Conservation (phyloP, 2,888 invertebrate genomes). For the Sinodicranocentrus sp. region DNA sequence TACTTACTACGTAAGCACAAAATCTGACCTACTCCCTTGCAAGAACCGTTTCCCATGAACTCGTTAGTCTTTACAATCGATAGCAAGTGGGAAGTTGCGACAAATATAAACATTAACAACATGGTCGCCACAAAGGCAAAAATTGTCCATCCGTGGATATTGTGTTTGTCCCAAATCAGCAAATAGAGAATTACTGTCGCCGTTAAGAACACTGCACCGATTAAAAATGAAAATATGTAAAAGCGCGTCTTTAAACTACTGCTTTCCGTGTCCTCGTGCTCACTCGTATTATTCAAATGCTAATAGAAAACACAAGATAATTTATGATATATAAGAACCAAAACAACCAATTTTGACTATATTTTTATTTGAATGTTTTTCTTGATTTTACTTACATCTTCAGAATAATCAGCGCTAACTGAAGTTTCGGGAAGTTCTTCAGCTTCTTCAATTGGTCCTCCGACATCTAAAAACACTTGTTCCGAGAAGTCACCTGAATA, state of each 20-base stretch:
- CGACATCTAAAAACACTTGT: slow-evolving; percentile 25
- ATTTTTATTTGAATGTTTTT: not conserved
- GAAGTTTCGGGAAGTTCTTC: not conserved
- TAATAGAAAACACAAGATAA: too few species aligned
- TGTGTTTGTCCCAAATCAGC: slow-evolving; percentile 65
- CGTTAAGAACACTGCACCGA: slow-evolving; percentile 45
- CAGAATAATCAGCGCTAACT: not conserved
- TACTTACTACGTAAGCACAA: not conserved
- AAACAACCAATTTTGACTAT: not conserved
- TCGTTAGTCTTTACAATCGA: slow-evolving; percentile 13
- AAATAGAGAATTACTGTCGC: slow-evolving; percentile 49
- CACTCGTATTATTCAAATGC: too few species aligned
- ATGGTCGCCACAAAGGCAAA: slow-evolving; percentile 58
- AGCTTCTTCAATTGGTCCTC: not conserved
- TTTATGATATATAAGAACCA: not conserved
- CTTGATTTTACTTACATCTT: not conserved
- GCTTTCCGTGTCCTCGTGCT: not conserved
- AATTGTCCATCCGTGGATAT: slow-evolving; percentile 65
- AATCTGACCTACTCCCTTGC: slow-evolving; percentile 40
- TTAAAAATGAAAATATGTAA: slow-evolving; percentile 13
- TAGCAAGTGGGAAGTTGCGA: slow-evolving; percentile 41
- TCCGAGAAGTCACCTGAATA: slow-evolving; percentile 9
- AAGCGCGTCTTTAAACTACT: not conserved
- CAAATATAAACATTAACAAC: slow-evolving; percentile 60
- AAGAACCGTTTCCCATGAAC: not conserved